Base-by-base conservation (phyloP, 2,888 invertebrate species). In the Drosophila suboccidentalis region DNA sequence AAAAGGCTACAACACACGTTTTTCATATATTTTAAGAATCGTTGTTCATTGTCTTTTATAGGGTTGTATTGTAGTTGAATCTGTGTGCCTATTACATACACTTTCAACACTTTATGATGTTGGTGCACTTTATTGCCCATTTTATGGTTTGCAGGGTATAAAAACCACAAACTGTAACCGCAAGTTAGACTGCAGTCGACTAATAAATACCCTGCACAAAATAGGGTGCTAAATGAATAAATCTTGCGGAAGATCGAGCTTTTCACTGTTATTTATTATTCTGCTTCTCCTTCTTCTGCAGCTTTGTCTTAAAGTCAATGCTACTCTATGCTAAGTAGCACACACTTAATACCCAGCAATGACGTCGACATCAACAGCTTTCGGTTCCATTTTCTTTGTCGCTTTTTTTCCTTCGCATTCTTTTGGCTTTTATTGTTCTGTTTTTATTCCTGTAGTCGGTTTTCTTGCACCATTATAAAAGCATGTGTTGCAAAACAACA, bases 401-500 rank as follows among this genome's bases (percentile, higher is more conserved):
- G 6, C 8, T 38, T 36, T 57, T 39, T 41, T 41, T 47, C 19
- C 29, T 26, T 26, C n/a, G 8, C 32, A 39, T 36, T 67, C 17
- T 54, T 57, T 39, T 38, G 53, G 41, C 36, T 19, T 43, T 51
- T 60, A 32, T 59, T 49, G 58, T 49, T 22, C 32, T 54, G 11
- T 10, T n/a, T 15, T 46, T 29, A 38, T 26, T 26, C 29, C 10
- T 61, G 22, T 47, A 17, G 39, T 47, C 53, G 10, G 51, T 71
- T 50, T 61, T 49, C 44, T 36, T 39, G 29, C 43, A 46, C 53
- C 62, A 60, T 66, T 62, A 29, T 54, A 44, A 51, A 44, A 61
- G 61, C 46, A 39, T 62, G 44, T 54, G 53, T 51, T 60, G 39
- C 47, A 73, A 41, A 73, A 41, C 53, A 59, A 44, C 50, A 49